Conservation (phyloP, 2,113 vertebrate genomes). For the Vireo altiloquus region DNA sequence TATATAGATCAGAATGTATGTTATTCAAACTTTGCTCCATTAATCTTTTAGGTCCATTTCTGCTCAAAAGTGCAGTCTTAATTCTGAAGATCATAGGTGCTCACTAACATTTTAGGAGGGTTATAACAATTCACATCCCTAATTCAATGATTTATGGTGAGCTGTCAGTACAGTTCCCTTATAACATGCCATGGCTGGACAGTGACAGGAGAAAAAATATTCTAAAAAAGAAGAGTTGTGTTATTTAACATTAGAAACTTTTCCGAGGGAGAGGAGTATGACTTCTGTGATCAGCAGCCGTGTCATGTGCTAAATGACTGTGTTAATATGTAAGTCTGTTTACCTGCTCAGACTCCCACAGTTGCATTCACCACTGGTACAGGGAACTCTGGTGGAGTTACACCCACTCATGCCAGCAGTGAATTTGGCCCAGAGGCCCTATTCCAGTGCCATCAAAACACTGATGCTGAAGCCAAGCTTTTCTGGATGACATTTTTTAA, state of each 20-base stretch:
- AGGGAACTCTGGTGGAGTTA: neutral
- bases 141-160: neutral
- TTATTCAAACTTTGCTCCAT: neutral
- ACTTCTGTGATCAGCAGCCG: neutral
- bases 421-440: constrained; percentile 8
- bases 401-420: neutral
- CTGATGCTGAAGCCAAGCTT: neutral
- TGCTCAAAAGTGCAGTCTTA: neutral
- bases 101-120: neutral
- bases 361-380: neutral
- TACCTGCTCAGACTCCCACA: constrained; percentile 47
- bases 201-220: neutral
- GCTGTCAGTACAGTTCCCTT: neutral
- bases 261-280: neutral
- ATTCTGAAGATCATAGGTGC: neutral
- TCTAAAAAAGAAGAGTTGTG: neutral
- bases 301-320: neutral
- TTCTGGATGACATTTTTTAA: neutral
- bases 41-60: neutral
- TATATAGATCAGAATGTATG: neutral
- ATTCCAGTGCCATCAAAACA: neutral
- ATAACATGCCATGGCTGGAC: neutral
- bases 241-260: neutral
- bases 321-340: constrained; percentile 9
- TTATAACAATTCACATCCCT: neutral